Evolutionary conservation across 2,113 vertebrate genomes (phyloP), one percentile per base, ranked within the genome.

Genomic region (Girardinichthys multiradiatus): DNA sequence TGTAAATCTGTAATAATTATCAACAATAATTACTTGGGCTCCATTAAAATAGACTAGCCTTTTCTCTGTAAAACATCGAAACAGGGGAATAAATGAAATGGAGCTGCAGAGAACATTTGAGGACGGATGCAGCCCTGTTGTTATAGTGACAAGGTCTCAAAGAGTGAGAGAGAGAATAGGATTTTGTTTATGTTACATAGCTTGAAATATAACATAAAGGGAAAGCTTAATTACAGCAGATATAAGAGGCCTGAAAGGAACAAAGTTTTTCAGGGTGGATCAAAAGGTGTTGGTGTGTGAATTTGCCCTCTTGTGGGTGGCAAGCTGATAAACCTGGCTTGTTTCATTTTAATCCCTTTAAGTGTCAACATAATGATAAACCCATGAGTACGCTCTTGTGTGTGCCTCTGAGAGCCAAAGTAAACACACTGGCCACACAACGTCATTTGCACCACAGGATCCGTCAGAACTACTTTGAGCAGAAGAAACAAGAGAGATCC

Each of bases 361-460:
- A 78, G 82, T 87, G 85, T 91, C 82, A 86, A 76, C 85, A 70
- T 2, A 62, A 80, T 85, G 81, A 91, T 90, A 89, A 92, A 86
- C 72, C 78, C 74, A 37, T 33, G 79, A 88, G 89, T 57, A 70
- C 12, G 3, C 74, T 72, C 77, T 60, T 19, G 75, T 85, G 79
- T 80, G 76, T 62, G 79, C 58, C 64, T 77, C 31, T 11, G 64
- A 81, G 76, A 85, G 85, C 72, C 79, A 74, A 82, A 72, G 84
- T 79, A 88, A 88, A 91, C 78, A 80, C 24, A 17, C 57, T 24
- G 83, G 69, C 75, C 67, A 68, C 74, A 77, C 69, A 30, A 45
- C 39, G 70, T 63, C 30, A 31, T 39, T 14, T 45, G 62, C 51
- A 51, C 64, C 57, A n/a, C 15, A 61, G 64, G 48, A 75, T 67